A percentile compares a stretch with the other conserved stretches of the same genome.
Evolutionary conservation across 1,140 invertebrate genomes (phyloP).

Genomic region (Nebria ingens): DNA sequence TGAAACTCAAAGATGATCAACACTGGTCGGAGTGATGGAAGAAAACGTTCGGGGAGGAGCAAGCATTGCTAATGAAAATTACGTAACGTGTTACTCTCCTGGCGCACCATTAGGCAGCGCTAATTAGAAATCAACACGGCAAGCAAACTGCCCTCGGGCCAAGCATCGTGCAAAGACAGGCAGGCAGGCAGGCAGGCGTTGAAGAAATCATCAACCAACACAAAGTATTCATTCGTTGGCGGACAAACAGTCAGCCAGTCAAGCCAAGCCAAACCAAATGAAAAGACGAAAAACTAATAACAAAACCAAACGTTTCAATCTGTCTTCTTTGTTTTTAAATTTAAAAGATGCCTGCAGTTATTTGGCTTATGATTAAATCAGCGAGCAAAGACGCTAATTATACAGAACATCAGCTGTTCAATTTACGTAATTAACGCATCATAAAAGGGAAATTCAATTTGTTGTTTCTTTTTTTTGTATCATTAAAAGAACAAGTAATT

Average conservation of each 20-base stretch:
- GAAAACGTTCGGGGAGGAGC: background rate
- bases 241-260: background rate
- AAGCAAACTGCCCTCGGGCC: background rate
- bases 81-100: background rate
- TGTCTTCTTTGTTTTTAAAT: conserved; percentile 3
- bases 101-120: background rate
- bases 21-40: background rate
- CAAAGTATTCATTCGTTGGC: background rate
- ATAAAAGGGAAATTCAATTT: too few relatives aligned
- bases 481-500: too few relatives aligned
- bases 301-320: conserved; percentile 6
- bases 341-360: background rate
- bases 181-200: too few relatives aligned
- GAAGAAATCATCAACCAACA: background rate
- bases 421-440: conserved; percentile 9
- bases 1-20: conserved; percentile 5
- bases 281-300: conserved; percentile 6
- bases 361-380: conserved; percentile 2
- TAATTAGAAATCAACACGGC: conserved; percentile 7
- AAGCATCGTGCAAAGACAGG: background rate
- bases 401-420: background rate
- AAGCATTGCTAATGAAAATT: conserved; percentile 1
- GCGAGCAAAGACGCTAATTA: background rate
- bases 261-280: background rate
- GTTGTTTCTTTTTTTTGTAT: background rate